Percentiles rank a stretch among this genome's conserved stretches.
Evolutionary conservation across 2,888 invertebrate species (phyloP).

Genomic region (Melieria crassipennis): DNA sequence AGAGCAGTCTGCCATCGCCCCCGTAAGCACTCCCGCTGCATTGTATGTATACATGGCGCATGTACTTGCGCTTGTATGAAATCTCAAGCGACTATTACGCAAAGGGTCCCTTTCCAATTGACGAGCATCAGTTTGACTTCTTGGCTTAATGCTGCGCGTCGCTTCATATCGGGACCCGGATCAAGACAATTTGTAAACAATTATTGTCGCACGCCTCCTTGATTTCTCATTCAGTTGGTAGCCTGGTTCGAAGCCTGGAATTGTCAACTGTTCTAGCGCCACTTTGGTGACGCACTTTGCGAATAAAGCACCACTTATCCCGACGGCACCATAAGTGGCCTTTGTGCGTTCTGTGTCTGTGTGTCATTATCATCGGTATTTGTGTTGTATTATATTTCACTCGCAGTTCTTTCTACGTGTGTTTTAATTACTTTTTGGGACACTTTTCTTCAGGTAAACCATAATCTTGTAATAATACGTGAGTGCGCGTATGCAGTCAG

Average conservation of each 20-base stretch:
- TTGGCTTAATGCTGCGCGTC: constrained; percentile 39
- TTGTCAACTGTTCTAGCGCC: not conserved
- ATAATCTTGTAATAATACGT: too few species aligned
- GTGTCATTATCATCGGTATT: not conserved
- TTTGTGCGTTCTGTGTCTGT: not conserved
- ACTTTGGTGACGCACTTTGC: not conserved
- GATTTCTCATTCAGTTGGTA: not conserved
- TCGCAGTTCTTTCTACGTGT: too few species aligned
- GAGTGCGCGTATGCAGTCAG: too few species aligned
- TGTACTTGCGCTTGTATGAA: constrained; percentile 6
- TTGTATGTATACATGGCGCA: constrained; percentile 3
- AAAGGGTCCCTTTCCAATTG: constrained; percentile 33
- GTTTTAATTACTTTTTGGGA: too few species aligned
- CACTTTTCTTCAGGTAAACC: too few species aligned
- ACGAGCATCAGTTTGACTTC: constrained; percentile 44
- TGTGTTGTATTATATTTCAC: not conserved
- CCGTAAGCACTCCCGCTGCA: not conserved
- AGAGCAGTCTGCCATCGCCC: not conserved
- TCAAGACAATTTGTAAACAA: not conserved
- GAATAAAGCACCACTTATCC: constrained; percentile 6
- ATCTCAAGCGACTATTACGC: constrained; percentile 1
- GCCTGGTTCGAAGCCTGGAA: not conserved
- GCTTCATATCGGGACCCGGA: constrained; percentile 1
- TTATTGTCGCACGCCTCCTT: constrained; percentile 5
- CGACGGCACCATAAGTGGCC: not conserved